Percentiles rank a stretch among this genome's conserved stretches.
phyloP scores from a whole-genome alignment of 23 tunicate species.

The Halocynthia aurantium region DNA sequence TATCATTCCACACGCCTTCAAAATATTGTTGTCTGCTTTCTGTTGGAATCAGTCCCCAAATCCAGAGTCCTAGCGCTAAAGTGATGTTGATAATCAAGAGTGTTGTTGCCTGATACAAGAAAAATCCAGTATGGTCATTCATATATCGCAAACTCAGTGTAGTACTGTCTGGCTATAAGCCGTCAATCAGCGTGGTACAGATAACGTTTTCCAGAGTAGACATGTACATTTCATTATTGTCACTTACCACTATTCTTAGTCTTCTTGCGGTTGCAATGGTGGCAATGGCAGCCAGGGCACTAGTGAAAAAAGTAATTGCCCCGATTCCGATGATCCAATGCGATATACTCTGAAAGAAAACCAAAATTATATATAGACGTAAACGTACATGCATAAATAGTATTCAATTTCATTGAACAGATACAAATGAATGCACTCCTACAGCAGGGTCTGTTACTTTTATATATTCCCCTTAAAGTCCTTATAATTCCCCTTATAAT shows the following conservation, averaged over 20 bases:
- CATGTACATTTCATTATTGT: no score
- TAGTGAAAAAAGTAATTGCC: neutral
- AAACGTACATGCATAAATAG: no score
- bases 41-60: constrained; percentile 4
- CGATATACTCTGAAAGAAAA: neutral
- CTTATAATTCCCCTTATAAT: no score
- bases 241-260: neutral
- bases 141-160: no score
- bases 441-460: no score
- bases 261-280: neutral
- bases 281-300: neutral
- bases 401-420: no score
- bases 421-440: no score
- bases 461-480: no score
- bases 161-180: no score
- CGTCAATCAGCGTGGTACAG: no score
- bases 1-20: neutral
- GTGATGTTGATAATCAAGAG: neutral
- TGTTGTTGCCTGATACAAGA: neutral
- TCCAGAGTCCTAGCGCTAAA: neutral
- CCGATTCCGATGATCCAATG: constrained; percentile 11
- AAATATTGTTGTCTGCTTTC: constrained; percentile 3
- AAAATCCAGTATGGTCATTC: neutral
- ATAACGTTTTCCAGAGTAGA: no score
- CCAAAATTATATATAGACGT: neutral